Conservation (phyloP, 2,888 invertebrate species). For the Salticus scenicus region DNA sequence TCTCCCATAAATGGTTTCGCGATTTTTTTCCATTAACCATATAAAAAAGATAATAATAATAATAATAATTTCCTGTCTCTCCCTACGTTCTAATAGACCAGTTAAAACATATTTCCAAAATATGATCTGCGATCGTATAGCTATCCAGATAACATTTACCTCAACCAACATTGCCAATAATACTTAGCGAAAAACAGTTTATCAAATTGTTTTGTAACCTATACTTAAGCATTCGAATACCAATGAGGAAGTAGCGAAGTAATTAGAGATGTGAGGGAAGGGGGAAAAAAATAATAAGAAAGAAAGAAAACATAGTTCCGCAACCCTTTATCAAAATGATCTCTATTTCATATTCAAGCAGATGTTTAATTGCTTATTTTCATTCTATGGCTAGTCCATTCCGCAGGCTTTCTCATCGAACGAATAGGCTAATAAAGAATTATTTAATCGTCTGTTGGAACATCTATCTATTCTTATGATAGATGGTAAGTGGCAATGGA, state of each 20-base stretch:
- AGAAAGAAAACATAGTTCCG: background rate
- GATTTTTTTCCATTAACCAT: too few species aligned
- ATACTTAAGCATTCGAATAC: constrained; percentile 23
- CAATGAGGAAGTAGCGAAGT: constrained; percentile 19
- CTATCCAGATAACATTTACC: background rate
- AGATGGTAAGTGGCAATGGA: background rate
- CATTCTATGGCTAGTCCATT: background rate
- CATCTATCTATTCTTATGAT: background rate
- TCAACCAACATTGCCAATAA: background rate
- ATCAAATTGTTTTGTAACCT: constrained; percentile 20
- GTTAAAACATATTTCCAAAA: background rate
- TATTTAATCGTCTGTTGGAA: constrained; percentile 7
- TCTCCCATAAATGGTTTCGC: too few species aligned
- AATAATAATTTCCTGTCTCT: background rate
- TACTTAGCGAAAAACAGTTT: constrained; percentile 18
- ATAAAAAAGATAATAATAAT: too few species aligned
- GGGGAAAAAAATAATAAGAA: background rate
- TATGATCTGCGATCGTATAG: background rate
- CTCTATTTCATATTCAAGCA: constrained; percentile 11
- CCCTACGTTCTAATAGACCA: background rate
- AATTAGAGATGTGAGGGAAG: background rate
- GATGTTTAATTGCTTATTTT: constrained; percentile 33
- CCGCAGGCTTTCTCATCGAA: background rate
- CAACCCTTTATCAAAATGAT: constrained; percentile 23
- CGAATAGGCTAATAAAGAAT: constrained; percentile 6